Evolutionary conservation across 2,888 invertebrate species (phyloP).

Genomic region (Acanthosepion lycidas): DNA sequence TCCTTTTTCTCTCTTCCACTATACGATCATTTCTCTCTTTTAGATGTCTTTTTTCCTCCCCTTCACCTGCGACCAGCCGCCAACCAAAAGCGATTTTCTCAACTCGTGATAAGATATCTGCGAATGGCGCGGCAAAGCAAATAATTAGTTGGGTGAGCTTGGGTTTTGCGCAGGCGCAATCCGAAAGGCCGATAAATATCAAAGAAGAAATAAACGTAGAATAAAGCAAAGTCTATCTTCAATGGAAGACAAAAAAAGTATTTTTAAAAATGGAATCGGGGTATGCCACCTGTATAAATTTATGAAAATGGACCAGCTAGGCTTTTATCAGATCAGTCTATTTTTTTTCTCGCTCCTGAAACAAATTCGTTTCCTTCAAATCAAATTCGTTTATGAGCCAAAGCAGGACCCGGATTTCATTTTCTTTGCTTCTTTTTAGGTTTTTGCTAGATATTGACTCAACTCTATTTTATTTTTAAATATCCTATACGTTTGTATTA

Average conservation of each 20-base stretch:
- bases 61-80: slow-evolving; percentile 13
- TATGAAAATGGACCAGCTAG: not conserved
- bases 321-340: slow-evolving; percentile 3
- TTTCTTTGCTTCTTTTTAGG: not conserved
- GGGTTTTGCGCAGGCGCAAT: slow-evolving; percentile 4
- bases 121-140: not conserved
- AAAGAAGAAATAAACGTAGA: not conserved
- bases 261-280: not conserved
- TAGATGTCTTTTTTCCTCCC: not conserved
- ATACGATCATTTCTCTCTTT: not conserved
- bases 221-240: not conserved
- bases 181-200: slow-evolving; percentile 33
- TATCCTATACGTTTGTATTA: not conserved
- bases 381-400: not conserved
- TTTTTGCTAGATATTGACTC: not conserved
- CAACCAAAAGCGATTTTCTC: slow-evolving; percentile 12
- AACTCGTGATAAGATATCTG: slow-evolving; percentile 18
- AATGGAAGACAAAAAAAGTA: not conserved
- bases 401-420: not conserved
- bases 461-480: not conserved
- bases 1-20: not conserved
- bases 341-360: not conserved
- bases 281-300: slow-evolving; percentile 22
- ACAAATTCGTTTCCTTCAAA: not conserved
- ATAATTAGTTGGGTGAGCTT: slow-evolving; percentile 11